Conservation (phyloP, 2,797 vertebrate species). For the Sebastes miniatus region DNA sequence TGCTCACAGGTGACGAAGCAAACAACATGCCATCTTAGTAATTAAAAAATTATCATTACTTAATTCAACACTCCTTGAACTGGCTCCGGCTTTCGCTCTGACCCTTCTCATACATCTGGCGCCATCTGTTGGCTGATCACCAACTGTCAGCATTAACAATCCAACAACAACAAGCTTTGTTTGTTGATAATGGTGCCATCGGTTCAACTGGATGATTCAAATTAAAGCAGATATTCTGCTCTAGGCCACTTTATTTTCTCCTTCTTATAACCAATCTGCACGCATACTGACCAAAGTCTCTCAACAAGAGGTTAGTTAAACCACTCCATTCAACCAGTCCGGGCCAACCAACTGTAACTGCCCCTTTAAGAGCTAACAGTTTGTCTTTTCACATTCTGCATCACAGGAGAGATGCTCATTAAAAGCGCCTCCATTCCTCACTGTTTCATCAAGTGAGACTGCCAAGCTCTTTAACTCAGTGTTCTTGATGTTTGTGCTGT, state of each 20-base stretch:
- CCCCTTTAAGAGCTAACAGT: conserved; percentile 79
- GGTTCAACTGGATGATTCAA: background rate
- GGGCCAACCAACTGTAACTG: conserved; percentile 63
- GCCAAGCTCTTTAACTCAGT: conserved; percentile 86
- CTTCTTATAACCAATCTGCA: background rate
- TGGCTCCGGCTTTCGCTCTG: conserved; percentile 3
- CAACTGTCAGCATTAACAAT: conserved; percentile 13
- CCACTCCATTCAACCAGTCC: background rate
- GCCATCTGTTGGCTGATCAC: conserved; percentile 73
- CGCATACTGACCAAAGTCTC: conserved; percentile 10
- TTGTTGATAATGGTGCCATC: background rate
- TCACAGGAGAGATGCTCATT: conserved; percentile 85
- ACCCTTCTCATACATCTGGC: conserved; percentile 65
- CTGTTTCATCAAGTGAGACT: conserved; percentile 85
- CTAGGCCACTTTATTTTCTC: background rate
- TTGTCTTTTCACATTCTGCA: conserved; percentile 80
- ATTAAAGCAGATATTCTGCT: background rate
- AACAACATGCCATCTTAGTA: conserved; percentile 11
- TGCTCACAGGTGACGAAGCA: background rate
- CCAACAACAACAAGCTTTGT: background rate
- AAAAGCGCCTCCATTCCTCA: conserved; percentile 83
- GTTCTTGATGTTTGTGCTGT: conserved; percentile 88
- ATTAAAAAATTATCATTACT: conserved; percentile 18
- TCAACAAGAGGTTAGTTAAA: conserved; percentile 32
- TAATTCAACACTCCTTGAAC: background rate